Conservation (phyloP, 2,797 vertebrate genomes). For the Atherinosoma microstoma region DNA sequence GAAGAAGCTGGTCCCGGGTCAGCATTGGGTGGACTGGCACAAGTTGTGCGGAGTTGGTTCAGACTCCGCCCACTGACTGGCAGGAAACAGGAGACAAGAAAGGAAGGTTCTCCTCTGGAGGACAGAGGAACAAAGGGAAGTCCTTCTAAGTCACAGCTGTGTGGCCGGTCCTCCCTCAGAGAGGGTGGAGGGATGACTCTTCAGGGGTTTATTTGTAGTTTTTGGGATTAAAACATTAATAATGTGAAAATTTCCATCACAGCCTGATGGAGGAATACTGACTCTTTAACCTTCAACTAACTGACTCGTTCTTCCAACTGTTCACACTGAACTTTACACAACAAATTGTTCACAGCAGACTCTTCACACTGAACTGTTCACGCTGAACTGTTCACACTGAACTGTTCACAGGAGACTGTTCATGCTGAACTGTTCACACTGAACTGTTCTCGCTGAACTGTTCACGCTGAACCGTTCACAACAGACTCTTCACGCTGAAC, state of each 20-base stretch:
- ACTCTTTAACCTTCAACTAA: not conserved
- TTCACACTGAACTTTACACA: too few relatives aligned
- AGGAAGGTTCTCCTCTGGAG: not conserved
- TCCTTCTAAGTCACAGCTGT: slow-evolving; percentile 60
- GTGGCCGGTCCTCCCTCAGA: not conserved
- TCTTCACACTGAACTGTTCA: too few relatives aligned
- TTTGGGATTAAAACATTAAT: slow-evolving; percentile 6
- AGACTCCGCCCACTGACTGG: slow-evolving; percentile 74
- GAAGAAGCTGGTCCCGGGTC: slow-evolving; percentile 87
- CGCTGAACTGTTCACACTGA: too few relatives aligned
- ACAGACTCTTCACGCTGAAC: too few relatives aligned
- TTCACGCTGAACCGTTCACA: too few relatives aligned
- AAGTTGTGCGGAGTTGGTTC: slow-evolving; percentile 84
- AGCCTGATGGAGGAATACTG: not conserved
- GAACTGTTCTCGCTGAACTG: too few relatives aligned
- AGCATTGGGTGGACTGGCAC: slow-evolving; percentile 95
- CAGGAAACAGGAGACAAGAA: slow-evolving; percentile 2
- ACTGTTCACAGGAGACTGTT: too few relatives aligned
- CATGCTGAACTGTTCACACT: too few relatives aligned
- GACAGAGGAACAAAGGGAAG: slow-evolving; percentile 23
- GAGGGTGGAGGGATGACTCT: not conserved
- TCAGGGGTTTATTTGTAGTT: not conserved
- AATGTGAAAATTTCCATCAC: not conserved
- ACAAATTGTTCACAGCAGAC: too few relatives aligned
- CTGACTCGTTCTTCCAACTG: not conserved